phyloP scores from a whole-genome alignment of 1,140 invertebrate genomes.

The Amyelois transitella region DNA sequence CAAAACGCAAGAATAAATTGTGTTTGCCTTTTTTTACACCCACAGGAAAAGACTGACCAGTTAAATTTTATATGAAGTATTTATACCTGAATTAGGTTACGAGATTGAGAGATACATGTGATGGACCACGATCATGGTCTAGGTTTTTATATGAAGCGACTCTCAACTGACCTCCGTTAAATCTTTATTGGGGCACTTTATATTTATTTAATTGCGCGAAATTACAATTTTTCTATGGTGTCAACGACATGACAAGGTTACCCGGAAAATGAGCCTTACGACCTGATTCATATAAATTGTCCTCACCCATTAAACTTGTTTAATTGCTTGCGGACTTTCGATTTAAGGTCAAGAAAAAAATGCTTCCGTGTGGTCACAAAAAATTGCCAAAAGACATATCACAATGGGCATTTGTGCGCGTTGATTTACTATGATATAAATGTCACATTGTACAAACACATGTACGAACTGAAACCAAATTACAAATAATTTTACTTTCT shows the following conservation, averaged over 20 bases:
- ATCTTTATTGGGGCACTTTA: too few relatives aligned
- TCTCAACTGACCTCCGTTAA: too few relatives aligned
- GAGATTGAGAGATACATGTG: too few relatives aligned
- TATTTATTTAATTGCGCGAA: neutral
- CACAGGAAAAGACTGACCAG: too few relatives aligned
- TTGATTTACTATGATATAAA: neutral
- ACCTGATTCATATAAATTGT: conserved; percentile 6
- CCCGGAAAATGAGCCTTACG: conserved; percentile 20
- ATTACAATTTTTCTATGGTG: neutral
- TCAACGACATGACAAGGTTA: conserved; percentile 28
- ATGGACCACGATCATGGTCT: too few relatives aligned
- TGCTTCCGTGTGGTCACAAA: conserved; percentile 19
- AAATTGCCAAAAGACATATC: conserved; percentile 8
- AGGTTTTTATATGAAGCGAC: too few relatives aligned
- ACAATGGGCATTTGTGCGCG: neutral
- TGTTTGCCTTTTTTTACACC: too few relatives aligned
- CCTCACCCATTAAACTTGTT: conserved; percentile 19
- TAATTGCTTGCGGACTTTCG: conserved; percentile 23
- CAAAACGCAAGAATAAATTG: too few relatives aligned
- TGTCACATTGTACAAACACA: neutral
- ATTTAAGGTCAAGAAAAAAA: conserved; percentile 25
- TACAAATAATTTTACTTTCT: too few relatives aligned
- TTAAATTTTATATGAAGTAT: too few relatives aligned
- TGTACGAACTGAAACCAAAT: neutral
- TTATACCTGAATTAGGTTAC: too few relatives aligned